A percentile compares a stretch with the other conserved stretches of the same genome.
Evolutionary conservation across 2,113 vertebrate genomes (phyloP).

Genomic region (Cygnus buccinator): DNA sequence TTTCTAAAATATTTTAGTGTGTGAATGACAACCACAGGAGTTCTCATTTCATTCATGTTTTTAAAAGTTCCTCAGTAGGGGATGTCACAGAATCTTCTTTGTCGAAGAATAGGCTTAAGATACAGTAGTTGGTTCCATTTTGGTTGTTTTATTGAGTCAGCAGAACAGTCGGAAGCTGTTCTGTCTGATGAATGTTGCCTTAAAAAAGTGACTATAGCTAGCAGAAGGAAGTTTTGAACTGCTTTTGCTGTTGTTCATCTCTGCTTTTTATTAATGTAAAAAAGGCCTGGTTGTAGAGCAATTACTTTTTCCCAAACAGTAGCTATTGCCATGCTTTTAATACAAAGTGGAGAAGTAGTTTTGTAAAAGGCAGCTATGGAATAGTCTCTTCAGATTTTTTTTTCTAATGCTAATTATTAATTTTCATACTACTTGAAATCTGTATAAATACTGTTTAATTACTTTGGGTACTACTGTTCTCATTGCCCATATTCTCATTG

Average conservation of each 20-base stretch:
- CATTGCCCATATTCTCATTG: background rate
- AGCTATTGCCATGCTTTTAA: background rate
- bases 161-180: background rate
- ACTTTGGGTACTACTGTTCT: background rate
- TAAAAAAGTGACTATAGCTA: background rate
- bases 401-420: background rate
- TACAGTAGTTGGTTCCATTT: background rate
- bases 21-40: background rate
- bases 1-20: background rate
- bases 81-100: background rate
- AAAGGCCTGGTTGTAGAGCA: background rate
- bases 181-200: background rate
- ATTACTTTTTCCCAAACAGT: background rate
- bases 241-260: background rate
- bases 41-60: background rate
- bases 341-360: background rate
- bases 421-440: background rate
- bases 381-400: background rate
- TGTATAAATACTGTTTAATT: background rate
- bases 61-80: background rate
- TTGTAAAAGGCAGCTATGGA: background rate
- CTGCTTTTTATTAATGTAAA: background rate
- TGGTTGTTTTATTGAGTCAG: background rate
- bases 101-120: background rate
- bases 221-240: background rate